Evolutionary conservation across 2,888 invertebrate genomes (phyloP), one percentile per base, ranked within the genome.

Genomic region (Pristionchus exspectatus): DNA sequence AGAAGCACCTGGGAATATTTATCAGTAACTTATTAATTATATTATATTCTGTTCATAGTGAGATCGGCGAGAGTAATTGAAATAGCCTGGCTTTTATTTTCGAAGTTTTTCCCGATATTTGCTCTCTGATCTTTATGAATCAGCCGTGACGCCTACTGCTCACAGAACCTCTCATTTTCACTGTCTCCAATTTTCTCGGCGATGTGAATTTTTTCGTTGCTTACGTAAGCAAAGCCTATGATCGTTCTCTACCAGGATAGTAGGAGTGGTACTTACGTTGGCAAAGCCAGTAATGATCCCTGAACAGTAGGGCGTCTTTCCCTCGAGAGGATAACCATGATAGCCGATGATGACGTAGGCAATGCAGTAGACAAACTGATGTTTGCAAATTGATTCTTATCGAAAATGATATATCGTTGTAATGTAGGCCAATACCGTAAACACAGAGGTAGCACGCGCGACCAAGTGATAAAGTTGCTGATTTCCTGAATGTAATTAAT

Each of bases 281-380:
- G 16, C 33, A 24, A 24, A 24, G 3, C 33, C 59, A 7, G 56
- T 59, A 18, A 59, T 38, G 24, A 33, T 24, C 21, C 84, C 84
- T 0, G 84, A 33, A 59, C 84, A 85, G 14, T 56, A 59, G 2
- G 33, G 24, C 1, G 59, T 50, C 21, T 30, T 18, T 5, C 84
- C 84, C 24, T 27, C 38, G 18, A 59, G 12, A 14, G 84, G 84
- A 85, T 85, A 85, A 5, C 38, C 38, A 33, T 50, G 59, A 33
- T 50, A 85, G 12, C 56, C 84, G 14, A 59, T 24, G 7, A 38
- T 10, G 0, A 50, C 50, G 59, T 59, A 59, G 56, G 9, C 24
- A 24, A 85, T 85, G 33, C 84, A 85, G 59, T 33, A 85, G 16
- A 30, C 21, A 16, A 59, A 33, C 84, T 85, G 84, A 38, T 3